Evolutionary conservation across 2,113 vertebrate species (phyloP).

Genomic region (Amblyopsis rosae): DNA sequence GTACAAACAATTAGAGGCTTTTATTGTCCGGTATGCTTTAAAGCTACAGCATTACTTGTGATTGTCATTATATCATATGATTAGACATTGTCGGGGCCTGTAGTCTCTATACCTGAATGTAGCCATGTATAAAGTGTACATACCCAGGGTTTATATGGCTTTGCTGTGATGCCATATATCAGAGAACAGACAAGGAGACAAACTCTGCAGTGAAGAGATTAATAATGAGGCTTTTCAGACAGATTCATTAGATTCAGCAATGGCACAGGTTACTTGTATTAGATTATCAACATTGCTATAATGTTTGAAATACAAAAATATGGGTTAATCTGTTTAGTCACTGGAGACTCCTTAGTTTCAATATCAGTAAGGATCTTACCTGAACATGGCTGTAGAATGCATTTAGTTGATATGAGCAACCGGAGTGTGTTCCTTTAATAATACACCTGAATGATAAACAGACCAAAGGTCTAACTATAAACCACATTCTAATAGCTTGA

Average conservation of each 20-base stretch:
- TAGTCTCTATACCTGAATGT: neutral
- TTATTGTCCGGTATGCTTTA: neutral
- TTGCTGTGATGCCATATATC: constrained; percentile 58
- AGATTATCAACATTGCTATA: too few relatives aligned
- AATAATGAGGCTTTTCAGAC: neutral
- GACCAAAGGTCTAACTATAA: constrained; percentile 67
- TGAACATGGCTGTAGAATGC: constrained; percentile 56
- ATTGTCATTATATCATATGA: too few relatives aligned
- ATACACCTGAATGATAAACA: constrained; percentile 24
- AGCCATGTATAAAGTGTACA: constrained; percentile 34
- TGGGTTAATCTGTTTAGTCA: too few relatives aligned
- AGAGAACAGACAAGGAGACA: constrained; percentile 57
- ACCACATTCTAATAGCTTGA: constrained; percentile 31
- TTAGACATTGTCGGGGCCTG: neutral
- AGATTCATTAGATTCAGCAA: neutral
- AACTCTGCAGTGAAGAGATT: constrained; percentile 50
- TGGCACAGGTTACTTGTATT: too few relatives aligned
- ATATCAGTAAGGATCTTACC: constrained; percentile 53
- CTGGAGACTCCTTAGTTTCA: too few relatives aligned
- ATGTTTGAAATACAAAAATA: neutral
- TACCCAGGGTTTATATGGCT: constrained; percentile 66
- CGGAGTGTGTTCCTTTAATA: neutral
- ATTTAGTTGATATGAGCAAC: constrained; percentile 5
- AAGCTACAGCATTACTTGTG: neutral
- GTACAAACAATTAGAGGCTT: constrained; percentile 11